Evolutionary conservation across 2,888 invertebrate genomes (phyloP).

Genomic region (Oxystoma pomonae): DNA sequence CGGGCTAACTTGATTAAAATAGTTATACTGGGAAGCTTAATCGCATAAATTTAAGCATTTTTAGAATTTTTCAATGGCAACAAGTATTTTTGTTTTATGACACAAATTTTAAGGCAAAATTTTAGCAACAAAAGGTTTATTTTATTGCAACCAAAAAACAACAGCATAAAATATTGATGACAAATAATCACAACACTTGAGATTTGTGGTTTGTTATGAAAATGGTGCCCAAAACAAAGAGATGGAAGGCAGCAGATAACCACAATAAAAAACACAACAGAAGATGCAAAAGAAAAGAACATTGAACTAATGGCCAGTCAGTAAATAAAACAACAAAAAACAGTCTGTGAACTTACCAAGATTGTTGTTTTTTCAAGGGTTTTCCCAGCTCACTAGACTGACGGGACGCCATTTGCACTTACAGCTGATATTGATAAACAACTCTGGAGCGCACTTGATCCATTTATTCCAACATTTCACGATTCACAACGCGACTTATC

Average conservation of each 20-base stretch:
- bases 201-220: conserved; percentile 3
- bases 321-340: conserved; percentile 6
- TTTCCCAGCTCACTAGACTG: conserved; percentile 3
- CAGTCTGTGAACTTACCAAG: background rate
- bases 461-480: conserved; percentile 20
- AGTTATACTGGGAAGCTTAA: no score
- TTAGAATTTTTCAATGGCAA: no score
- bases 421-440: conserved; percentile 43
- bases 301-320: background rate
- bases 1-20: no score
- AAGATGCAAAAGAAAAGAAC: background rate
- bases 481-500: conserved; percentile 17
- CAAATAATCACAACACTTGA: no score
- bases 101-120: no score
- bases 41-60: no score
- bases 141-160: no score
- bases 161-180: no score
- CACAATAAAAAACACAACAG: background rate
- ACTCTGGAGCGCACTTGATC: conserved; percentile 28
- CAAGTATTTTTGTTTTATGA: no score
- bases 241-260: background rate
- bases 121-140: no score
- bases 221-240: background rate
- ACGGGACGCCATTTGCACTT: conserved; percentile 9
- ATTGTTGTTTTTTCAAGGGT: conserved; percentile 9